A percentile compares a stretch with the other conserved stretches of the same genome.
phyloP scores from a whole-genome alignment of 2,888 invertebrate species.

The Synanthedon andrenaeformis region DNA sequence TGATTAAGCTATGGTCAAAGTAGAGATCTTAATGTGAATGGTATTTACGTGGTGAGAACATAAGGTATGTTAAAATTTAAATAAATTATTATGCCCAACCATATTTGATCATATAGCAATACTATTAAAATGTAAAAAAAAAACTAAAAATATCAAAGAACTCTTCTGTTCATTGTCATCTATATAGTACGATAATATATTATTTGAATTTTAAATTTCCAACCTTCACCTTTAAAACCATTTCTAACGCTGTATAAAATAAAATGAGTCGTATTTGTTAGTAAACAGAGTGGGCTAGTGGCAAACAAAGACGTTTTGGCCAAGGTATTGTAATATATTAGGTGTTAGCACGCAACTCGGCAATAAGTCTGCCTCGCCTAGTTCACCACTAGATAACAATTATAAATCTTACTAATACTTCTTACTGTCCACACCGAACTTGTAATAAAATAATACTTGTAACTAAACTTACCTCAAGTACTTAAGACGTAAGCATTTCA shows the following conservation, averaged over 20 bases:
- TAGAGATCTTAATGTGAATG: too few species aligned
- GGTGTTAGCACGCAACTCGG: conserved; percentile 54
- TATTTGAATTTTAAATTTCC: not conserved
- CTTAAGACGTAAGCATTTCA: not conserved
- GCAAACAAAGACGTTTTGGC: conserved; percentile 57
- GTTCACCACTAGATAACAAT: conserved; percentile 53
- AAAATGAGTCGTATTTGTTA: conserved; percentile 25
- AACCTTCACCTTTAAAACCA: not conserved
- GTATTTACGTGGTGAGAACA: too few species aligned
- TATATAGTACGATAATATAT: too few species aligned
- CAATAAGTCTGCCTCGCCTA: conserved; percentile 59
- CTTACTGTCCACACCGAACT: conserved; percentile 49
- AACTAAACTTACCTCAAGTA: conserved; percentile 7
- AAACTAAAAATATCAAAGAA: too few species aligned
- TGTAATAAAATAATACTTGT: conserved; percentile 22
- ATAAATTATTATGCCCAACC: too few species aligned
- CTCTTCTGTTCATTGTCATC: too few species aligned
- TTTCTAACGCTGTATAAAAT: conserved; percentile 1
- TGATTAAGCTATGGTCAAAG: too few species aligned
- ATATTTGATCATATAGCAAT: too few species aligned
- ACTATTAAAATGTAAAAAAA: too few species aligned
- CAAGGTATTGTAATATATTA: conserved; percentile 55
- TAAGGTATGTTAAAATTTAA: too few species aligned
- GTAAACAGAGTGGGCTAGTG: conserved; percentile 47
- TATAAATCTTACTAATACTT: conserved; percentile 61